Evolutionary conservation across 1,140 invertebrate species (phyloP).

Genomic region (Pollicipes pollicipes): DNA sequence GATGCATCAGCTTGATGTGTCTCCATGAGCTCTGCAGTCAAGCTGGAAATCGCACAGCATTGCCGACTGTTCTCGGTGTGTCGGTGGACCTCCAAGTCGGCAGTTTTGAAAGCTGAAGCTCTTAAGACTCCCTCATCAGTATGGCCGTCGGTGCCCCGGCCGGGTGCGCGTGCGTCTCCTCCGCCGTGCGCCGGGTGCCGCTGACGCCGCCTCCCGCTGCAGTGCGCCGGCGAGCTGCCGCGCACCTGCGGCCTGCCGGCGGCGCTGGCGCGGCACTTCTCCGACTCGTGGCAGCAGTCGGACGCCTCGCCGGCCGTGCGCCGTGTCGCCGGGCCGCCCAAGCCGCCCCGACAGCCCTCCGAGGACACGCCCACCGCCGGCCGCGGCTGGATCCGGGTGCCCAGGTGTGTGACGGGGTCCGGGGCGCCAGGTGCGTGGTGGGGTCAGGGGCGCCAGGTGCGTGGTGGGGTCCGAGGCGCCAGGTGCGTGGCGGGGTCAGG

Average conservation of each 20-base stretch:
- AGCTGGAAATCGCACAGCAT: too few species aligned
- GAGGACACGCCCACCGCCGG: constrained; percentile 20
- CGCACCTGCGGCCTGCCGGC: constrained; percentile 44
- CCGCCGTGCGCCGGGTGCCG: neutral
- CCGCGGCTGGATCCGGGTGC: constrained; percentile 47
- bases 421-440: neutral
- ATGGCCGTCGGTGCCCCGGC: too few species aligned
- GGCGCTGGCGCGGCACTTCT: constrained; percentile 37
- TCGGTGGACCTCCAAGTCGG: too few species aligned
- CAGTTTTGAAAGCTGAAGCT: too few species aligned
- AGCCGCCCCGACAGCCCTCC: constrained; percentile 6
- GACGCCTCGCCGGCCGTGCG: neutral
- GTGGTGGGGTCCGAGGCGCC: neutral
- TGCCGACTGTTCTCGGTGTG: too few species aligned
- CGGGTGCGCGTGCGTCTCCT: too few species aligned
- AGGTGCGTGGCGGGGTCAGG: too few species aligned
- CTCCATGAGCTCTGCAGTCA: too few species aligned
- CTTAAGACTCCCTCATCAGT: too few species aligned
- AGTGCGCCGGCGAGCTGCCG: constrained; percentile 35
- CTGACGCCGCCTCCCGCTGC: constrained; percentile 6
- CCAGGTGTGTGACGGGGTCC: constrained; percentile 36
- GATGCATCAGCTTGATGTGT: too few species aligned
- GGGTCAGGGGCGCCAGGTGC: constrained; percentile 5
- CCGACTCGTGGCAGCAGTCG: constrained; percentile 25
- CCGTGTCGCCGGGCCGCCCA: constrained; percentile 10